Percentiles rank a stretch among this genome's conserved stretches.
Evolutionary conservation across 2,888 invertebrate species (phyloP).

Genomic region (Eristalis pertinax): DNA sequence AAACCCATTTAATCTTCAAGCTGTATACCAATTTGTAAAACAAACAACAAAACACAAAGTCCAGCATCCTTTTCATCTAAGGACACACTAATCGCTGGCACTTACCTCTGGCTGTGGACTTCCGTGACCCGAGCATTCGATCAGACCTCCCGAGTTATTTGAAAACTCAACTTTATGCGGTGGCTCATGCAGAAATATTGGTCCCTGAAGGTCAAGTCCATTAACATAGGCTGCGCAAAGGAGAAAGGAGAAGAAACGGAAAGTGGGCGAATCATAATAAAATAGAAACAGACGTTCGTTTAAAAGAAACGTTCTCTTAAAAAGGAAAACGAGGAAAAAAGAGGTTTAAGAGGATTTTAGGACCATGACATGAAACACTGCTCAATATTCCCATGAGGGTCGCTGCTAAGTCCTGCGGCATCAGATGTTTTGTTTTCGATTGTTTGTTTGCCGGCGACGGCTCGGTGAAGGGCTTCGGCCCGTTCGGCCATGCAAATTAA

Average conservation of each 20-base stretch:
- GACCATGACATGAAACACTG: slow-evolving; percentile 30
- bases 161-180: slow-evolving; percentile 89
- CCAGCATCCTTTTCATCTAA: slow-evolving; percentile 31
- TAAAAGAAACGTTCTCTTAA: neutral
- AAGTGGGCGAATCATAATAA: slow-evolving; percentile 54
- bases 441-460: neutral
- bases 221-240: slow-evolving; percentile 74
- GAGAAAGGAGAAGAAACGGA: slow-evolving; percentile 75
- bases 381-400: neutral
- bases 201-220: slow-evolving; percentile 86
- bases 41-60: neutral
- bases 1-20: slow-evolving; percentile 32
- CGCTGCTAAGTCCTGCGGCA: neutral
- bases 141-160: slow-evolving; percentile 87
- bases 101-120: slow-evolving; percentile 86
- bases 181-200: slow-evolving; percentile 86
- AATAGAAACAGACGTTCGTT: slow-evolving; percentile 58
- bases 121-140: slow-evolving; percentile 87
- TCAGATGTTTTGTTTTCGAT: neutral
- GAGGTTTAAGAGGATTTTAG: slow-evolving; percentile 20
- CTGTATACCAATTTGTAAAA: slow-evolving; percentile 22
- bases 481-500: slow-evolving; percentile 59
- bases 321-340: slow-evolving; percentile 14
- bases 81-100: slow-evolving; percentile 50
- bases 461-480: neutral